These are phyloP conservation scores for Elgaria multicarinata DNA, from an alignment of 2,113 vertebrate species.

Conservation along the genomic window DNA sequence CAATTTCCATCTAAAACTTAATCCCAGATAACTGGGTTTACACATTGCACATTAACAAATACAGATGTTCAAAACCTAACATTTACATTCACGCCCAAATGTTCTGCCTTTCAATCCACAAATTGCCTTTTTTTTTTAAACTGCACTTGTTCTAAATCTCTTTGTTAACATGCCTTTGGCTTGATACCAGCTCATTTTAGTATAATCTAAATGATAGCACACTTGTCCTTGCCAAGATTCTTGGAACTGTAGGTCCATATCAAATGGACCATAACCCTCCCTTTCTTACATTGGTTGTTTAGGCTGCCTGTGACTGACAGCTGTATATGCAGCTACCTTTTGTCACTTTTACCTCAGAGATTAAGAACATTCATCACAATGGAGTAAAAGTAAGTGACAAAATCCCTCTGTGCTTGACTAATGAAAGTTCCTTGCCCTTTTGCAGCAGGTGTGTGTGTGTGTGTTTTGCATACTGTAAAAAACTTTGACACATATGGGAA, in stretches of 20 bases:
- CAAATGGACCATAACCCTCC: not conserved
- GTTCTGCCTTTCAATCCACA: slow-evolving; percentile 19
- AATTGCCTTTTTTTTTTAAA: slow-evolving; percentile 25
- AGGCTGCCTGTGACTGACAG: not conserved
- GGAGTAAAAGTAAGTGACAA: not conserved
- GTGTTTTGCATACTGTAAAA: not conserved
- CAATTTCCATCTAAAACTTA: not conserved
- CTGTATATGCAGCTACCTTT: not conserved
- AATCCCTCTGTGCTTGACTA: not conserved
- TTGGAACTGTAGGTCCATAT: not conserved
- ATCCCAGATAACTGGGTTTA: slow-evolving; percentile 22
- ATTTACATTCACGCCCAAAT: slow-evolving; percentile 31
- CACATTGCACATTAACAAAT: slow-evolving; percentile 43
- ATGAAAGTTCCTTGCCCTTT: not conserved
- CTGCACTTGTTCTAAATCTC: slow-evolving; percentile 15
- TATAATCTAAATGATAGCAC: not conserved
- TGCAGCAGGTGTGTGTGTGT: not conserved
- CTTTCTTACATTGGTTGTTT: slow-evolving; percentile 17
- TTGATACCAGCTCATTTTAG: slow-evolving; percentile 12
- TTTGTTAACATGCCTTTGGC: slow-evolving; percentile 14
- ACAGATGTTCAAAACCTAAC: slow-evolving; percentile 48
- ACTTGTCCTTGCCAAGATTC: slow-evolving; percentile 13
- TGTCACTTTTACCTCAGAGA: not conserved
- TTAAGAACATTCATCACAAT: not conserved
- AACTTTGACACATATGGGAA: too few relatives aligned